Evolutionary conservation across 1,140 invertebrate genomes (phyloP), one percentile per base, ranked within the genome.

Genomic region (Dendroctonus ponderosae): DNA sequence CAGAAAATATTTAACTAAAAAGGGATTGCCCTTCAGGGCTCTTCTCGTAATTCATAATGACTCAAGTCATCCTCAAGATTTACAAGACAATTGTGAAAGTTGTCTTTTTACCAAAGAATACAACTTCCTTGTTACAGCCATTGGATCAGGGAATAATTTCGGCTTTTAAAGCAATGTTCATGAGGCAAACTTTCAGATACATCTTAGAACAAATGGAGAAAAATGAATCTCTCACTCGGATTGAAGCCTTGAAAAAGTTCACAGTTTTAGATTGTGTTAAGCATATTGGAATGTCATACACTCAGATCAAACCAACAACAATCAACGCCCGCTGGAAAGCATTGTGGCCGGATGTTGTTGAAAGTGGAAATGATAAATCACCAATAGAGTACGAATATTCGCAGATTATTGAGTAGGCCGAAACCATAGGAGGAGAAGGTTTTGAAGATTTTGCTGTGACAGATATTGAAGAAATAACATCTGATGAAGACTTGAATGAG

Each of bases 91-190:
- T 2, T 46, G 43, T 46, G 8, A 9, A 46, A 12, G 12, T 46
- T 46, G 12, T 46, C 3, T 46, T 46, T 46, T 46, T 46, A 46
- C 1, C 43, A 12, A 9, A 9, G 12, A 46, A 46, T 46, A 46
- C 43, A 9, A 46, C 1, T 11, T 11, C 8, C 12, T 46, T 46
- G 12, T 11, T 46, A 46, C 43, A 46, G 12, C 43, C 12, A 9
- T 46, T 46, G 12, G 43, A 46, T 46, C 43, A 46, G 43, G 43
- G 43, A 4, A 46, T 46, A 46, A 46, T 46, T 12, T 46, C 43
- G 43, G 4, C 43, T 46, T 46, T 46, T 46, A 46, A 46, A 46
- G 43, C 43, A 46, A 9, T 46, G 8, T 46, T 2, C 12, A 46
- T 11, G 2, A 46, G 4, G 12, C 12, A 46, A 9, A 46, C 43